Evolutionary conservation across 2,113 vertebrate species (phyloP).

Genomic region (Bufo gargarizans): DNA sequence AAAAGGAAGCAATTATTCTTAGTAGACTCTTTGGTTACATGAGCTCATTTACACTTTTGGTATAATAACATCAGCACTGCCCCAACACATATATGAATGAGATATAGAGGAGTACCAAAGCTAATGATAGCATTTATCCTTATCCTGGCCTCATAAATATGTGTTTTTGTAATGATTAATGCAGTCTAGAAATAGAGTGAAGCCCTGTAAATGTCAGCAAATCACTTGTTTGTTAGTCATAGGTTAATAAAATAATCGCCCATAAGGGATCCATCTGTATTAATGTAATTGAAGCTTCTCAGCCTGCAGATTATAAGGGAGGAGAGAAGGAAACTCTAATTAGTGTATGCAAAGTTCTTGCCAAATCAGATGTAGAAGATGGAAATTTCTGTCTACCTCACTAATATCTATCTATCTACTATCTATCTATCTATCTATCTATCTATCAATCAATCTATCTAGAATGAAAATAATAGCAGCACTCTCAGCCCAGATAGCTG

Average conservation of each 20-base stretch:
- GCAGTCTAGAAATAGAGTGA: background rate
- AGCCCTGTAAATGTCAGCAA: background rate
- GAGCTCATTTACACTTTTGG: background rate
- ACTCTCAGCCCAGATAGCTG: no score
- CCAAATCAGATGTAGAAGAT: background rate
- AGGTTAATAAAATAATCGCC: slow-evolving; percentile 1
- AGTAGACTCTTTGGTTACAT: background rate
- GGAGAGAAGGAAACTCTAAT: background rate
- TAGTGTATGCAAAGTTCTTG: background rate
- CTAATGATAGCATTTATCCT: background rate
- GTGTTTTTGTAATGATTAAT: slow-evolving; percentile 8
- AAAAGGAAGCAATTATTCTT: background rate
- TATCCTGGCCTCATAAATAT: background rate
- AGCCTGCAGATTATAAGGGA: background rate
- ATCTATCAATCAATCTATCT: no score
- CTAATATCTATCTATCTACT: background rate
- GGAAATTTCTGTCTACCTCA: no score
- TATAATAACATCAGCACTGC: background rate
- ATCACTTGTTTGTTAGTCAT: slow-evolving; percentile 4
- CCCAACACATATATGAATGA: background rate
- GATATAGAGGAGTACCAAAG: background rate
- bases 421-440: background rate
- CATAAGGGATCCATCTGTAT: background rate
- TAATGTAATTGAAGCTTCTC: slow-evolving; percentile 14
- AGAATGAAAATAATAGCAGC: no score